Evolutionary conservation across 2,888 invertebrate species (phyloP).

Genomic region (Epinotia demarniana): DNA sequence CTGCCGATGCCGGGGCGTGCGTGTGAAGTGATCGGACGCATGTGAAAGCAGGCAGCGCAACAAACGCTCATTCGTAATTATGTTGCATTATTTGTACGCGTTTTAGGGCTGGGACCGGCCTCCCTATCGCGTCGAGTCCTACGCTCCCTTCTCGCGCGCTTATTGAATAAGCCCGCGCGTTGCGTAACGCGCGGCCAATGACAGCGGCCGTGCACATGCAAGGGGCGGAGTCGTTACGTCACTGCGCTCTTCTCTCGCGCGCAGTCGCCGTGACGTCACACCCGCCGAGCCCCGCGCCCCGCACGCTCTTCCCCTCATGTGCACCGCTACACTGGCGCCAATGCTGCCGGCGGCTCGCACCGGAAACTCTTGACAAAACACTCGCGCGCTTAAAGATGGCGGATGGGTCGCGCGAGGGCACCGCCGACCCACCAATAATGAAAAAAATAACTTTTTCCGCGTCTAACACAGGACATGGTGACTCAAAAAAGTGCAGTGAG

Average conservation of each 20-base stretch:
- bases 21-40: slow-evolving; percentile 58
- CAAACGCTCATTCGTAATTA: slow-evolving; percentile 62
- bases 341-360: slow-evolving; percentile 65
- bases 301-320: slow-evolving; percentile 61
- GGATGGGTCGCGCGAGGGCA: slow-evolving; percentile 89
- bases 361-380: slow-evolving; percentile 80
- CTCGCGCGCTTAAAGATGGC: slow-evolving; percentile 92
- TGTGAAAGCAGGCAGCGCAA: slow-evolving; percentile 55
- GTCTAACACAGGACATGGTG: slow-evolving; percentile 78
- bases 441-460: slow-evolving; percentile 83
- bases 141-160: slow-evolving; percentile 76
- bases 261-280: slow-evolving; percentile 84
- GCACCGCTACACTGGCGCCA: slow-evolving; percentile 72
- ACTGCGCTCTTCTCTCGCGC: slow-evolving; percentile 77
- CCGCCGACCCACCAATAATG: slow-evolving; percentile 84
- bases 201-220: slow-evolving; percentile 81
- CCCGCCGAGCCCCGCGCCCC: slow-evolving; percentile 55
- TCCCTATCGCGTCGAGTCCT: slow-evolving; percentile 73
- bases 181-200: slow-evolving; percentile 83
- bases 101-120: slow-evolving; percentile 75
- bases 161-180: slow-evolving; percentile 77
- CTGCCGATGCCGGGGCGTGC: slow-evolving; percentile 48
- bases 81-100: slow-evolving; percentile 75
- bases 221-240: slow-evolving; percentile 84
- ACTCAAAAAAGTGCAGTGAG: slow-evolving; percentile 84